phyloP scores from a whole-genome alignment of 2,797 vertebrate genomes.

The Monodelphis domestica region DNA sequence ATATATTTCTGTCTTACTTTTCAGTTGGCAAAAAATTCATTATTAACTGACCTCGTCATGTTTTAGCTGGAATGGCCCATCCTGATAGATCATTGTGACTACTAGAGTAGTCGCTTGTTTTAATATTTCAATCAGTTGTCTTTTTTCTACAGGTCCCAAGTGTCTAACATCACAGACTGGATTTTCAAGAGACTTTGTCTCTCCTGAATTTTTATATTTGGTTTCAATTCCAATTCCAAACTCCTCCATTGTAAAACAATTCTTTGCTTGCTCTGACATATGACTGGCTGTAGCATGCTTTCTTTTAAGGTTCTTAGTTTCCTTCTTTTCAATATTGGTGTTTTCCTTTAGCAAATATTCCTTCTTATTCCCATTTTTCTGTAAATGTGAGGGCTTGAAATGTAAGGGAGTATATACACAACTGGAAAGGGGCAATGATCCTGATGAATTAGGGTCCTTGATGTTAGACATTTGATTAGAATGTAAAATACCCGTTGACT shows the following conservation, averaged over 20 bases:
- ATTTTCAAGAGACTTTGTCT: constrained; percentile 17
- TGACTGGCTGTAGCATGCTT: constrained; percentile 53
- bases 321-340: constrained; percentile 44
- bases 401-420: neutral
- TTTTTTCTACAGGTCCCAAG: constrained; percentile 84
- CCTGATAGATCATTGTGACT: constrained; percentile 89
- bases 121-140: constrained; percentile 81
- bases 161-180: constrained; percentile 84
- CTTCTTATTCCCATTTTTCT: constrained; percentile 9
- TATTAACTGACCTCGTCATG: constrained; percentile 86
- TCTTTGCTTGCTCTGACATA: constrained; percentile 64
- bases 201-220: constrained; percentile 18
- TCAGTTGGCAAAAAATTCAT: neutral
- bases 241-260: neutral
- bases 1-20: neutral
- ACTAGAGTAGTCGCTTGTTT: constrained; percentile 83
- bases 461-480: neutral
- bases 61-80: constrained; percentile 91
- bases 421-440: neutral
- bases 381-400: constrained; percentile 52
- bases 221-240: neutral
- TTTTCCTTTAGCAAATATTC: constrained; percentile 39
- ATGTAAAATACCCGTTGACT: neutral
- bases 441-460: neutral
- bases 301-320: constrained; percentile 81